A percentile compares a stretch with the other conserved stretches of the same genome.
Evolutionary conservation across 2,113 vertebrate genomes (phyloP).

Genomic region (Dermatemys mawii): DNA sequence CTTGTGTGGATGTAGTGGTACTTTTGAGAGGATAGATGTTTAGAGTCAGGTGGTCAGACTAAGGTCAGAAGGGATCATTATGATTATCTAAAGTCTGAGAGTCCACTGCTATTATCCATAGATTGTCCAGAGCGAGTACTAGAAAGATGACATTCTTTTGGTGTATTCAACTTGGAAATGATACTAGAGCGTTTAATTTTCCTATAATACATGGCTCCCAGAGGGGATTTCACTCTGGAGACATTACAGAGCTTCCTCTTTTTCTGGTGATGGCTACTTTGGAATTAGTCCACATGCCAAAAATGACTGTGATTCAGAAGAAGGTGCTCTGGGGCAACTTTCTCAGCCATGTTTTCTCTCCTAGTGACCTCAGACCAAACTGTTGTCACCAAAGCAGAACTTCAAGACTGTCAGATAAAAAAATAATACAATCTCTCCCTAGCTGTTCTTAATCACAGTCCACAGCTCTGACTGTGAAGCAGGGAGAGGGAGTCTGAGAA

Average conservation of each 20-base stretch:
- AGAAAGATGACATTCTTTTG: not conserved
- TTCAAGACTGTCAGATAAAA: not conserved
- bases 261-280: not conserved
- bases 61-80: too few species aligned
- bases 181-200: not conserved
- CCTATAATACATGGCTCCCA: not conserved
- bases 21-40: not conserved
- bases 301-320: not conserved
- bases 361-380: not conserved
- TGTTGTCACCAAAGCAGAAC: not conserved
- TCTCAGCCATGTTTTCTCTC: not conserved
- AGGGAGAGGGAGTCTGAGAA: not conserved
- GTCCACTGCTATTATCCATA: not conserved
- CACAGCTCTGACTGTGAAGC: not conserved
- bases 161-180: not conserved
- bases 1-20: not conserved
- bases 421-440: not conserved
- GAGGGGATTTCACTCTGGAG: not conserved
- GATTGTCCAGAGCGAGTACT: not conserved
- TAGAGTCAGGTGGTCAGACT: too few species aligned
- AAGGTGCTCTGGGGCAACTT: accelerated
- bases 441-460: accelerated
- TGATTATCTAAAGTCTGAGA: too few species aligned
- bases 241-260: not conserved
- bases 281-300: not conserved